Percentiles rank a stretch among this genome's conserved stretches.
phyloP scores from a whole-genome alignment of 2,113 vertebrate genomes.

The Gobio gobio region DNA sequence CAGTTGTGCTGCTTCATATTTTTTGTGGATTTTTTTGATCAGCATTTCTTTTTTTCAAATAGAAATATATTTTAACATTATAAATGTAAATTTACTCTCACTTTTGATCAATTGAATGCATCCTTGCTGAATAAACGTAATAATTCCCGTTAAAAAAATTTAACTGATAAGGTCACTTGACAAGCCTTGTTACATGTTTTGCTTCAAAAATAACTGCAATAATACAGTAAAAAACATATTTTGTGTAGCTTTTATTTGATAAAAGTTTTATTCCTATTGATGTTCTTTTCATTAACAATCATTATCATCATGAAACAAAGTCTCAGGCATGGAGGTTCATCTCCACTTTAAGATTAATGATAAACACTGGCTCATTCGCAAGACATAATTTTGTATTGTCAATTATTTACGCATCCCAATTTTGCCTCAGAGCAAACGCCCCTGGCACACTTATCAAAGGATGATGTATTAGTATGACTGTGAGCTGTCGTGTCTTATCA shows the following conservation, averaged over 20 bases:
- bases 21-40: too few relatives aligned
- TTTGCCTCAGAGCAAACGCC: neutral
- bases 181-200: neutral
- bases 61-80: too few relatives aligned
- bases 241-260: neutral
- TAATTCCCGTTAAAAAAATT: too few relatives aligned
- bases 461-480: conserved; percentile 27
- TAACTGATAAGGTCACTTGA: too few relatives aligned
- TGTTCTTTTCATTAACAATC: neutral
- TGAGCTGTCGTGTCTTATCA: conserved; percentile 30
- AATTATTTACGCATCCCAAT: neutral
- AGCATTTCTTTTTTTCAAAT: too few relatives aligned
- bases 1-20: too few relatives aligned
- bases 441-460: neutral
- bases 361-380: neutral
- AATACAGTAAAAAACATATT: neutral
- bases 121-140: neutral
- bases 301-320: neutral
- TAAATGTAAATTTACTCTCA: neutral
- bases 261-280: neutral
- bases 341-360: neutral
- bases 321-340: neutral
- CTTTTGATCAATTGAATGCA: neutral
- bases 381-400: neutral
- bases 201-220: neutral